Base-by-base conservation (phyloP, 2,888 invertebrate species). In the Brassicogethes aeneus region DNA sequence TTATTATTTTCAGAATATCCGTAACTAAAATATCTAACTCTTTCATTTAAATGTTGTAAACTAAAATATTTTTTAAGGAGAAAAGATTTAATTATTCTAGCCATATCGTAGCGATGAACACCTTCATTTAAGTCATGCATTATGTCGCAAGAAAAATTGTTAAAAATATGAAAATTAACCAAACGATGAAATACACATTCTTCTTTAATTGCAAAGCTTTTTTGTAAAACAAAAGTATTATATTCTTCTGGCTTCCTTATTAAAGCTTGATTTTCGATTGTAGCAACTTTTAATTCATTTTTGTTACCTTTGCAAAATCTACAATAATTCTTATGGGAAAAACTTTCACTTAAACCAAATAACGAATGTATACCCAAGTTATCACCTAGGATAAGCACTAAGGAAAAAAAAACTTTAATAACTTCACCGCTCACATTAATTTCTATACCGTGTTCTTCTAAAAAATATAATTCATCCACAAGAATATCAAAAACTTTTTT, bases 121-220 rank as follows among this genome's bases (percentile, higher is more conserved):
- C 57, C 54, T 41, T 55, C 51, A 35, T 43, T 47, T 23, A 57
- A 32, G 41, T 61, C 58, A 39, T 61, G 61, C 56, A 60, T 55
- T 16, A 59, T 40, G 37, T 61, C 59, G 42, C 51, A 52, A 32
- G 47, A 46, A 12, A 44, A 15, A 49, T 60, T 60, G 7, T 41
- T 37, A 12, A 45, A 46, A 16, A 42, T 37, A 49, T 61, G 54
- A 51, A 55, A 59, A 43, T 47, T 23, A 5, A 23, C 8, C 10
- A 50, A 17, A 8, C 32, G 15, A 51, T 60, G 51, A 40, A 49
- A 60, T 15, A 54, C 35, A 43, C 56, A 54, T 17, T 45, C 16
- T 42, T 49, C 46, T 37, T 50, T 53, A 3, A 59, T 42, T n/a
- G n/a, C n/a, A n/a, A n/a, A n/a, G n/a, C n/a, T n/a, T n/a, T n/a